Evolutionary conservation across 2,113 vertebrate species (phyloP).

Genomic region (Sapajus apella): DNA sequence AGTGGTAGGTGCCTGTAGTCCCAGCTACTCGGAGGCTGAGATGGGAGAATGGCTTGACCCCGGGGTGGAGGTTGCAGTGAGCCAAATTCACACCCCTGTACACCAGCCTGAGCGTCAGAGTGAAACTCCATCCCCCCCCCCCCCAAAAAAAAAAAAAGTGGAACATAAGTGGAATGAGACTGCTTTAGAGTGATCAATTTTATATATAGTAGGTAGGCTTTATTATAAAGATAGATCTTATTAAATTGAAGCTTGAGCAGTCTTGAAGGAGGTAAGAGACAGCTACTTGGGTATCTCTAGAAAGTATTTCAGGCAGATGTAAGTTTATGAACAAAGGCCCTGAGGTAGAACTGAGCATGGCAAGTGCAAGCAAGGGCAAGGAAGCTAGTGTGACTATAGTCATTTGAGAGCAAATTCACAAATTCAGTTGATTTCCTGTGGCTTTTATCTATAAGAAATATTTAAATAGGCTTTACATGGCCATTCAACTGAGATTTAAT

Average conservation of each 20-base stretch:
- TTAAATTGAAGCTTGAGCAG: background rate
- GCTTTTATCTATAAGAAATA: background rate
- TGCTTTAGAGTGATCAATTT: background rate
- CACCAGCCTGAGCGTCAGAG: too few species aligned
- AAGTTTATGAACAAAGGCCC: background rate
- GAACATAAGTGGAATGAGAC: background rate
- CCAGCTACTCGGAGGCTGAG: too few species aligned
- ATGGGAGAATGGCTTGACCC: too few species aligned
- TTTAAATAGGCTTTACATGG: background rate
- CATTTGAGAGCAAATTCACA: background rate
- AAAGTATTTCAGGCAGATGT: background rate
- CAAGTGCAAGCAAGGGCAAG: background rate
- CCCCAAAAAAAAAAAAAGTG: too few species aligned
- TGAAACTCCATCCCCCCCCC: too few species aligned
- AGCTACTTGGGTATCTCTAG: background rate
- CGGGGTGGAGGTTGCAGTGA: too few species aligned
- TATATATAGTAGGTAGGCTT: background rate
- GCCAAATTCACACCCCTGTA: too few species aligned
- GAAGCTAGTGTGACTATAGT: background rate
- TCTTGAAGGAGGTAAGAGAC: background rate
- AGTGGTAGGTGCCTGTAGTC: too few species aligned
- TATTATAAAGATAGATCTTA: background rate
- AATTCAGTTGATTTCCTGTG: background rate
- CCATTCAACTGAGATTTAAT: background rate
- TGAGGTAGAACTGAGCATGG: background rate